Evolutionary conservation across 2,888 invertebrate genomes (phyloP).

Genomic region (Andricus quercusramuli): DNA sequence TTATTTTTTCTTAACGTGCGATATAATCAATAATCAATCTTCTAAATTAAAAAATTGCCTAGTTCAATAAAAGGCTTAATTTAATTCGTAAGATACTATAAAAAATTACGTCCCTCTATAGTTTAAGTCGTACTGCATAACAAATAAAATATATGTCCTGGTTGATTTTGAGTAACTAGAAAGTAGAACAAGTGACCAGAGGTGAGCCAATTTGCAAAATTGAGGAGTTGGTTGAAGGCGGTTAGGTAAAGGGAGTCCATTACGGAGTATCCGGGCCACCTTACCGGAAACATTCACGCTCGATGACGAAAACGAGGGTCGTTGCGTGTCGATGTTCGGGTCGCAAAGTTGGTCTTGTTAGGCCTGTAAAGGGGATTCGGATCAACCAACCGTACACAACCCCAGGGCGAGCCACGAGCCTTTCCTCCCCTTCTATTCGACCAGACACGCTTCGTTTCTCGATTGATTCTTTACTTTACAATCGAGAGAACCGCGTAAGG

Average conservation of each 20-base stretch:
- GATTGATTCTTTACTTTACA: constrained; percentile 79
- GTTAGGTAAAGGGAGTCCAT: constrained; percentile 59
- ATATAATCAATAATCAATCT: too few species aligned
- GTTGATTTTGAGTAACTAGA: neutral
- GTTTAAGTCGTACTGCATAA: neutral
- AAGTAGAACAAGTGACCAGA: neutral
- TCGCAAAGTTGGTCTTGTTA: constrained; percentile 75
- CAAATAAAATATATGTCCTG: neutral
- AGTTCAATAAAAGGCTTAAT: neutral
- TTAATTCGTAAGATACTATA: neutral
- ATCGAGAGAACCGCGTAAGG: constrained; percentile 61
- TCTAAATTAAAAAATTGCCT: neutral
- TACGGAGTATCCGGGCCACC: constrained; percentile 50
- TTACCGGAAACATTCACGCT: constrained; percentile 66
- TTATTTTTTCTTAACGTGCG: too few species aligned
- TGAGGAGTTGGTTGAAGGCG: constrained; percentile 15
- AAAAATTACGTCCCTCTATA: too few species aligned
- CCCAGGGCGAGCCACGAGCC: constrained; percentile 60
- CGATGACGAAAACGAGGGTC: constrained; percentile 61
- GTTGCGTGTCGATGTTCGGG: constrained; percentile 59
- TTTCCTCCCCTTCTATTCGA: constrained; percentile 59
- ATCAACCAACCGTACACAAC: constrained; percentile 72
- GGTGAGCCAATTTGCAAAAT: constrained; percentile 32
- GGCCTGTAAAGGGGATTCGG: constrained; percentile 71
- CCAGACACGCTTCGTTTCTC: constrained; percentile 76